Evolutionary conservation across 2,797 vertebrate species (phyloP).

Genomic region (Urocyon cinereoargenteus): DNA sequence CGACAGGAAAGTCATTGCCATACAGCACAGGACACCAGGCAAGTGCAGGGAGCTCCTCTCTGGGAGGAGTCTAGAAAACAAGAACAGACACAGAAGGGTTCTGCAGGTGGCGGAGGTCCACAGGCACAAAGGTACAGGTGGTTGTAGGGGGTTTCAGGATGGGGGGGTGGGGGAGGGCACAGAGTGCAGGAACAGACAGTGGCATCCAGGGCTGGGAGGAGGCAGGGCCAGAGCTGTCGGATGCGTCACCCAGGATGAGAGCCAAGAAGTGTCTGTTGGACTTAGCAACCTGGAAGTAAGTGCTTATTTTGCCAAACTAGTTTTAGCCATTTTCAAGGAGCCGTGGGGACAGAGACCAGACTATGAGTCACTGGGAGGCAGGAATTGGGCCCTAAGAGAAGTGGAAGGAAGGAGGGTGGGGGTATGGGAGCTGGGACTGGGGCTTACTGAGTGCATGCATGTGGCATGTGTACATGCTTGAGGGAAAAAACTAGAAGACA

Average conservation of each 20-base stretch:
- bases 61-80: not conserved
- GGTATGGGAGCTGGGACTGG: too few species aligned
- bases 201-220: not conserved
- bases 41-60: not conserved
- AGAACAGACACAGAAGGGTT: not conserved
- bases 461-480: not conserved
- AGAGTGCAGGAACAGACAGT: not conserved
- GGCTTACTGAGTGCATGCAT: not conserved
- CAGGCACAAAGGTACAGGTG: not conserved
- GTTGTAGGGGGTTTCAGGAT: not conserved
- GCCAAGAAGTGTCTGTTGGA: not conserved
- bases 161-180: not conserved
- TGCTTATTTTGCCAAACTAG: not conserved
- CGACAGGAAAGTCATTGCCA: not conserved
- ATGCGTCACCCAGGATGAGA: not conserved
- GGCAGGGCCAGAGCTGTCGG: not conserved
- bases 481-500: not conserved
- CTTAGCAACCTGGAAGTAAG: not conserved
- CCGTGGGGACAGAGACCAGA: not conserved
- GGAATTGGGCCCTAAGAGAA: not conserved
- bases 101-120: not conserved
- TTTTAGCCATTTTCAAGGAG: conserved; percentile 20
- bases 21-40: not conserved
- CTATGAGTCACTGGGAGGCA: not conserved
- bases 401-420: not conserved